Evolutionary conservation across 92 coral and sea anemone species (phyloP), one percentile per base, ranked within the genome.

Genomic region (Hydrozoanthus gracilis): DNA sequence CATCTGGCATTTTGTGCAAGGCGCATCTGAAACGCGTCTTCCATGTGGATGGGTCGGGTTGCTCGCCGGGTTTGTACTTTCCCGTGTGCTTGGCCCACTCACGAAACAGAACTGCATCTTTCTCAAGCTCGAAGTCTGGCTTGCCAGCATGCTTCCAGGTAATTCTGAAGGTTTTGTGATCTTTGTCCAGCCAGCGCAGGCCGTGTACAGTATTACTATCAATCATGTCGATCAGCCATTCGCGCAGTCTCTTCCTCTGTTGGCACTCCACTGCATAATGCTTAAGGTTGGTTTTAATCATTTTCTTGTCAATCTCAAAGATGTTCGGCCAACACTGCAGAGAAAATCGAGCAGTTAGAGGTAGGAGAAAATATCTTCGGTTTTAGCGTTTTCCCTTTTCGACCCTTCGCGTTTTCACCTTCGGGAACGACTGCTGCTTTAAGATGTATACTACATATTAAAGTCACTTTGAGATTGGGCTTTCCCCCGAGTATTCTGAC

Each of bases 61-160:
- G 95, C 16, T 96, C 99, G 4, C 99, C 99, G 4, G 65, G 90
- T n/a, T 91, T 82, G 73, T 96, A 96, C 77, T 96, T 96, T 6
- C 96, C 98, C 3, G 99, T 96, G 67, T 96, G 99, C 44, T 92
- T 92, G 15, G 99, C 99, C 99, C 99, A 96, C 62, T 85, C 95
- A n/a, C 93, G 92, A 68, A 96, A 96, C 84, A 96, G 82, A 73
- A 87, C 93, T n/a, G 99, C 99, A 76, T 96, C 99, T 56, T 86
- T 89, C 17, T 96, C 99, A n/a, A 90, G 87, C 76, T 88, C 91
- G 72, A 96, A 96, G 80, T 95, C 99, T 20, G 99, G 99, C 90
- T 96, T 96, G 3, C 99, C 99, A 4, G 99, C 99, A 76, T 96
- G 99, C 69, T 96, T 96, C 99, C 99, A 96, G 6, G 98, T 91